Evolutionary conservation across 2,113 vertebrate species (phyloP).

Genomic region (Stigmatopora argus): DNA sequence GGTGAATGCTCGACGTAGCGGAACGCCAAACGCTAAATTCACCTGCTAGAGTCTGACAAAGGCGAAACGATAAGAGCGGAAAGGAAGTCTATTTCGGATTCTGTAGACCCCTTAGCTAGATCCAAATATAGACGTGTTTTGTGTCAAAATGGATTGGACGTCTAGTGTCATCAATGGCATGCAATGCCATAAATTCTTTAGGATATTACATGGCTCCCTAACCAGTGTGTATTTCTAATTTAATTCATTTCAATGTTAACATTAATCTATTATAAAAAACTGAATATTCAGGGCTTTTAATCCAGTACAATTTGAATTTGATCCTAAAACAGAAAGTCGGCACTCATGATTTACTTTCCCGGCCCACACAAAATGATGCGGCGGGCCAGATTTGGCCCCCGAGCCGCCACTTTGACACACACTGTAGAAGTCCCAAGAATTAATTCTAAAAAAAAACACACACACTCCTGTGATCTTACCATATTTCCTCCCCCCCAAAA

Average conservation of each 20-base stretch:
- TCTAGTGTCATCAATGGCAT: neutral
- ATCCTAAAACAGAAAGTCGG: no score
- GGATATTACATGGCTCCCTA: no score
- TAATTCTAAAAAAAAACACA: neutral
- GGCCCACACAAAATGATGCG: no score
- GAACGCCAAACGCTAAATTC: neutral
- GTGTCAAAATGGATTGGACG: conserved; percentile 4
- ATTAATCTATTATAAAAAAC: no score
- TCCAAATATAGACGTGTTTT: conserved; percentile 52
- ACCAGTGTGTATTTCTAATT: no score
- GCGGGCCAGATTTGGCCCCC: no score
- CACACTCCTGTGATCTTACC: neutral
- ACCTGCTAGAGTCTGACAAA: neutral
- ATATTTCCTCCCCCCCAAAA: neutral
- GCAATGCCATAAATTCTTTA: no score
- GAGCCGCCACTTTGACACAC: no score
- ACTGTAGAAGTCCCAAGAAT: neutral
- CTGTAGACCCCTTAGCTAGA: neutral
- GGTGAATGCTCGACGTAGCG: neutral
- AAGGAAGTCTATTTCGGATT: neutral
- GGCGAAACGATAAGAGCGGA: neutral
- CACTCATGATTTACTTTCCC: no score
- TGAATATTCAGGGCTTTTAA: no score
- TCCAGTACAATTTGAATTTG: no score
- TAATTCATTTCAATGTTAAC: no score